Base-by-base conservation (phyloP, 2,797 vertebrate species). In the Phrynocephalus vlangalii region DNA sequence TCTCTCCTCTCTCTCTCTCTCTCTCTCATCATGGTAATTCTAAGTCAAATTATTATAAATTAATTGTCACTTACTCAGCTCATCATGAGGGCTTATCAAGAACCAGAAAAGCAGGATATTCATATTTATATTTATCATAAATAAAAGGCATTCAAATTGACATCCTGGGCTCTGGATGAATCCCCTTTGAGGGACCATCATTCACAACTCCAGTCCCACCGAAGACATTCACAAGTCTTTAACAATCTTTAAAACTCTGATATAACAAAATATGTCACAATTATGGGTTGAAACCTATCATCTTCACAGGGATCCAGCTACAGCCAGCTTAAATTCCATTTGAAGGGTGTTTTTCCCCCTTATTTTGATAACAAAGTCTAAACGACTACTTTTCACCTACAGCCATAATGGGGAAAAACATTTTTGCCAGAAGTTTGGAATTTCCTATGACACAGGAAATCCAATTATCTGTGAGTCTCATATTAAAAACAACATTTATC, bases 381-480 rank as follows among this genome's bases (percentile, higher is more conserved):
- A 79, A 33, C 11, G 30, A 22, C 63, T 30, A n/a, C 44, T 73
- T 88, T 80, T 84, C 22, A 78, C 44, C 80, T 56, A 71, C 16
- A 67, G 8, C 4, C 66, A 33, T 71, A 22, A 38, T 52, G 9
- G 56, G n/a, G 11, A 86, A 52, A 52, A 9, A 15, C 48, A 73
- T 30, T 44, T 44, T 44, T 84, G 76, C 67, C 48, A 5, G 13
- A n/a, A n/a, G 76, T 30, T 38, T 84, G 52, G 67, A 70, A 88
- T 71, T 84, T 79, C 56, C 71, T 75, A 38, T 38, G 68, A 80
- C 50, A 75, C 6, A 72, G 83, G 70, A 85, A 88, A 81, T 67
- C 72, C 72, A 85, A 71, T 72, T 86, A 86, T 33, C 33, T 1
- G 33, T 9, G 72, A 15, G 84, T 91, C 84, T 92, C 44, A 70